Conservation (phyloP, 2,888 invertebrate species). For the Therioaphis trifolii region DNA sequence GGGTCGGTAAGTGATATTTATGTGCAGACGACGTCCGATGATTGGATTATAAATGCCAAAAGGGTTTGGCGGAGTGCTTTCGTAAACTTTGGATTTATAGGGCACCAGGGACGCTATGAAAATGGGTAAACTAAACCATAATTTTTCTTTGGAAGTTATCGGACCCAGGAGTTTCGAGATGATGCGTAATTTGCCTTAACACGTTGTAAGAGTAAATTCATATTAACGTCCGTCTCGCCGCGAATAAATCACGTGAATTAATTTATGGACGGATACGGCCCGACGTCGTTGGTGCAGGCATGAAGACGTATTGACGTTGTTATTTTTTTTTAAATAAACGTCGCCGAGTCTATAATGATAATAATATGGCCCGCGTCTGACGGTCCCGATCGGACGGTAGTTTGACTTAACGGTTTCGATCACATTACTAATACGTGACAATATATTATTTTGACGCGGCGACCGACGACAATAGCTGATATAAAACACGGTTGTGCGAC, state of each 20-base stretch:
- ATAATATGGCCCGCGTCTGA: too few species aligned
- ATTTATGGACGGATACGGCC: not conserved
- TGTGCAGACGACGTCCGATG: conserved; percentile 22
- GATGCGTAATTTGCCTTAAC: conserved; percentile 27
- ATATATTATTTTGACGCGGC: too few species aligned
- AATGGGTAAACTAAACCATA: conserved; percentile 13
- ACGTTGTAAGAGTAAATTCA: conserved; percentile 27
- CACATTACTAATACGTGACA: too few species aligned
- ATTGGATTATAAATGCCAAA: conserved; percentile 38
- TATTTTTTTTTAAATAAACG: too few species aligned
- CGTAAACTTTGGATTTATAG: conserved; percentile 37
- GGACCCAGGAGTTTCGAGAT: conserved; percentile 39
- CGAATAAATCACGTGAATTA: not conserved
- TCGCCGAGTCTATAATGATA: too few species aligned
- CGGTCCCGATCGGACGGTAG: too few species aligned
- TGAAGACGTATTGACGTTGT: too few species aligned
- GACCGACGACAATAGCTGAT: too few species aligned
- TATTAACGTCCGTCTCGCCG: conserved; percentile 24
- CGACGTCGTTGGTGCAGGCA: too few species aligned
- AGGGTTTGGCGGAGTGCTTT: conserved; percentile 18
- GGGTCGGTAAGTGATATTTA: not conserved
- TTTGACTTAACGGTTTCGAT: too few species aligned
- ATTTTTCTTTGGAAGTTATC: conserved; percentile 45
- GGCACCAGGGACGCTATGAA: conserved; percentile 10
- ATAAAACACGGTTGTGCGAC: too few species aligned